phyloP scores from a whole-genome alignment of 1,140 invertebrate species.

The Plodia interpunctella region DNA sequence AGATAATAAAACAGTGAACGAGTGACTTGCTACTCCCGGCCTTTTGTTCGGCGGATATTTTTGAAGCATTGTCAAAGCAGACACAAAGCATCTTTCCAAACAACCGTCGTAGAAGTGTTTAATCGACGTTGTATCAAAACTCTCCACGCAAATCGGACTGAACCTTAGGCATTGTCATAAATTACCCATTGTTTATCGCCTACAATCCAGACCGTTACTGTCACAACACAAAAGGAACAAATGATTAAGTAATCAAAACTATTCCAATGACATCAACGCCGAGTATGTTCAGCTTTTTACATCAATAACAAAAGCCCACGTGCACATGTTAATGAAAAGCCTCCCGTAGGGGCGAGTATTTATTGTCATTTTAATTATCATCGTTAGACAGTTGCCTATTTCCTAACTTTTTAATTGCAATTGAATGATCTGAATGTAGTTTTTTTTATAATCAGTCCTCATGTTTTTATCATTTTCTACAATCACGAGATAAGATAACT shows the following conservation, averaged over 20 bases:
- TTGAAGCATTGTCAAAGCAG: constrained; percentile 32
- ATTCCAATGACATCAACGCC: constrained; percentile 1
- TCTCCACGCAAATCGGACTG: not conserved
- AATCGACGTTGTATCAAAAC: not conserved
- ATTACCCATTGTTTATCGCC: constrained; percentile 2
- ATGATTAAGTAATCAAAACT: not conserved
- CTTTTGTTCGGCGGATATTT: constrained; percentile 58
- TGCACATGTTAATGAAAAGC: not conserved
- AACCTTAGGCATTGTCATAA: constrained; percentile 1
- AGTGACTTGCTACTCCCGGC: constrained; percentile 36
- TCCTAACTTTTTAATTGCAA: not conserved
- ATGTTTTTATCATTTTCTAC: too few species aligned
- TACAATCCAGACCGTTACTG: not conserved
- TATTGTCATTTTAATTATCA: not conserved
- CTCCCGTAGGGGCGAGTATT: not conserved
- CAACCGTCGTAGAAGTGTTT: not conserved
- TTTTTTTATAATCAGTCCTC: too few species aligned
- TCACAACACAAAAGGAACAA: not conserved
- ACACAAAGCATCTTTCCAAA: not conserved
- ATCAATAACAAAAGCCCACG: not conserved
- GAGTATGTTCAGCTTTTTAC: not conserved
- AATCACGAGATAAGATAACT: too few species aligned
- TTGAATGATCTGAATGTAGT: too few species aligned
- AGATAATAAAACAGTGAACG: constrained; percentile 53
- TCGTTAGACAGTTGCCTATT: not conserved